Conservation (phyloP, 2,113 vertebrate genomes). For the Butorides virescens region DNA sequence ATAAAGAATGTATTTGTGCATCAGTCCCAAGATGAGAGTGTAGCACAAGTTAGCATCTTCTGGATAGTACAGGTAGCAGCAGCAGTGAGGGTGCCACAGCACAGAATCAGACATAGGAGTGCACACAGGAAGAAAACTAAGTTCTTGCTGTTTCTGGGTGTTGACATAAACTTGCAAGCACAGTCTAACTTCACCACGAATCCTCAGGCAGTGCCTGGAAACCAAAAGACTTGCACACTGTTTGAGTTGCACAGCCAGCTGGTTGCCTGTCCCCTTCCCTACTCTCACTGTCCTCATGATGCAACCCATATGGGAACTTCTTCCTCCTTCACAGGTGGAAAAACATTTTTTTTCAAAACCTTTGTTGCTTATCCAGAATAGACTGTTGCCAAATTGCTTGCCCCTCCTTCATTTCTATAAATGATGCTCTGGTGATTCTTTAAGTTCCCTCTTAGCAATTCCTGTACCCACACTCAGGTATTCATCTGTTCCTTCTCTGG, state of each 20-base stretch:
- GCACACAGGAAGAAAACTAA: neutral
- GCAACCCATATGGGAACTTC: neutral
- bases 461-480: neutral
- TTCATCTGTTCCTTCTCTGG: neutral
- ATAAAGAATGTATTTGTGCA: neutral
- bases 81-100: neutral
- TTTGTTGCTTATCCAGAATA: neutral
- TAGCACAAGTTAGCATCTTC: neutral
- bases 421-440: neutral
- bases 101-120: neutral
- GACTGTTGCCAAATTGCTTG: neutral
- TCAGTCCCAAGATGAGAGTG: rapidly evolving
- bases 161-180: neutral
- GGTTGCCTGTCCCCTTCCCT: neutral
- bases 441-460: neutral
- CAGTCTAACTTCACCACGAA: neutral
- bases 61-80: neutral
- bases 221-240: neutral
- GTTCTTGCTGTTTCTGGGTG: neutral
- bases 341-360: neutral
- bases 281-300: neutral
- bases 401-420: neutral
- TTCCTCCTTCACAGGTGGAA: neutral
- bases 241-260: neutral
- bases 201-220: neutral